Percentiles rank a stretch among this genome's conserved stretches.
phyloP scores from a whole-genome alignment of 1,140 invertebrate genomes.

The Streblospio benedicti region DNA sequence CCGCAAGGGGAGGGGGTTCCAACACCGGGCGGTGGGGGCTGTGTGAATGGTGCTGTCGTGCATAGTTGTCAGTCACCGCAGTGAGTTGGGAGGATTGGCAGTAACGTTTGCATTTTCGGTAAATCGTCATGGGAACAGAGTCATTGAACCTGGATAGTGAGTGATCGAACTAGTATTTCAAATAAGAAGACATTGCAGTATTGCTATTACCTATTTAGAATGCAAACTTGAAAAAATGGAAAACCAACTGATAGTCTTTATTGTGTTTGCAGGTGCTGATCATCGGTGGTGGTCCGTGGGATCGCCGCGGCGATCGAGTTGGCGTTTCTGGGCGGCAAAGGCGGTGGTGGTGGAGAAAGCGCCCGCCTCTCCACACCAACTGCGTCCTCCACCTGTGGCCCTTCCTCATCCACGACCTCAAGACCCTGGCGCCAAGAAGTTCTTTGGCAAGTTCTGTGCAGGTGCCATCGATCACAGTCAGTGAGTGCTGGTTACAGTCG shows the following conservation, averaged over 20 bases:
- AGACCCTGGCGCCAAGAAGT: constrained; percentile 94
- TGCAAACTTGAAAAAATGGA: no score
- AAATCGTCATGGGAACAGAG: background rate
- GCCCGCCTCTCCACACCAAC: constrained; percentile 58
- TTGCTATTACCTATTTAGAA: background rate
- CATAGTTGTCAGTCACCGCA: no score
- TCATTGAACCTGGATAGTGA: background rate
- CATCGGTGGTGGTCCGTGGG: constrained; percentile 92
- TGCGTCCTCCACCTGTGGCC: constrained; percentile 99
- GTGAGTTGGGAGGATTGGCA: background rate
- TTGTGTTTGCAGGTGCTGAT: constrained; percentile 60
- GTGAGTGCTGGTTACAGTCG: constrained; percentile 49
- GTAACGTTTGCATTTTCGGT: background rate
- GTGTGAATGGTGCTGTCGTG: no score
- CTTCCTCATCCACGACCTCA: constrained; percentile 92
- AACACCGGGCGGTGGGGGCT: constrained; percentile 61
- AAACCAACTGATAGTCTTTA: no score
- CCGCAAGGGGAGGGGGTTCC: constrained; percentile 68
- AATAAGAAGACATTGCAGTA: background rate
- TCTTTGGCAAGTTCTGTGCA: constrained; percentile 98
- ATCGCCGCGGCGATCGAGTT: constrained; percentile 70
- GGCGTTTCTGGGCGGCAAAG: no score
- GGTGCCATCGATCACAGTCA: constrained; percentile 96
- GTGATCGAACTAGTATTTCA: background rate
- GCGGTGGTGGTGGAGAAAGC: constrained; percentile 56